These are phyloP conservation scores for Neuroscelio doddi DNA, from an alignment of 2,888 invertebrate genomes.

Conservation along the genomic window DNA sequence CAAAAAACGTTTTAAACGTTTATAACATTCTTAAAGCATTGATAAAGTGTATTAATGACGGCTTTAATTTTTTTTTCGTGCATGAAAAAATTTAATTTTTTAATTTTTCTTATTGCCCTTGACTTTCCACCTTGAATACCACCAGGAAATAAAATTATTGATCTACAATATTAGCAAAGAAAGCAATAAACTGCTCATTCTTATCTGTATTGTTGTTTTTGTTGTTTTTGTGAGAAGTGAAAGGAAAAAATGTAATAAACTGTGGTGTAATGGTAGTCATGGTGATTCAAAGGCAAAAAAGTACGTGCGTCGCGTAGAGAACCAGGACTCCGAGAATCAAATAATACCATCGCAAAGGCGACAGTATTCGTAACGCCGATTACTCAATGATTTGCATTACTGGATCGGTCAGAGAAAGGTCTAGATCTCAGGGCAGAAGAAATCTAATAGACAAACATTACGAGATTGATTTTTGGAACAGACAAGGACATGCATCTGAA, in stretches of 20 bases:
- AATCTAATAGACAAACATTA: neutral
- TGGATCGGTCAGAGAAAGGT: slow-evolving; percentile 12
- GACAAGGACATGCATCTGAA: neutral
- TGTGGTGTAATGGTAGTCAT: slow-evolving; percentile 30
- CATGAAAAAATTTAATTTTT: no score
- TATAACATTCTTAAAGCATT: no score
- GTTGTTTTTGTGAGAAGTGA: slow-evolving; percentile 29
- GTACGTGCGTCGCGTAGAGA: slow-evolving; percentile 33
- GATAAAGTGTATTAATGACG: no score
- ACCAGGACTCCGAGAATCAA: slow-evolving; percentile 15
- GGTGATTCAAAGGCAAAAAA: slow-evolving; percentile 27
- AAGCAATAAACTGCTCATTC: slow-evolving; percentile 23
- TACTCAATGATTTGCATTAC: slow-evolving; percentile 22
- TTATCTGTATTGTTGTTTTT: slow-evolving; percentile 12
- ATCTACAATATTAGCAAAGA: slow-evolving; percentile 16
- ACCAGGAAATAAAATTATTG: slow-evolving; percentile 29
- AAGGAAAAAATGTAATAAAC: slow-evolving; percentile 26
- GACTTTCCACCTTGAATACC: slow-evolving; percentile 33
- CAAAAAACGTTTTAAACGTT: no score
- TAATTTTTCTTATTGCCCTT: no score
- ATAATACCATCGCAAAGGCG: slow-evolving; percentile 20
- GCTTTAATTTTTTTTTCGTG: no score
- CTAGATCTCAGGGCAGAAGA: neutral
- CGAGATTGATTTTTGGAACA: neutral
- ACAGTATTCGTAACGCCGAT: slow-evolving; percentile 26